Percentiles rank a stretch among this genome's conserved stretches.
These are phyloP conservation scores for Agapetus fuscipes DNA, from an alignment of 2,888 invertebrate genomes.

Conservation along the genomic window DNA sequence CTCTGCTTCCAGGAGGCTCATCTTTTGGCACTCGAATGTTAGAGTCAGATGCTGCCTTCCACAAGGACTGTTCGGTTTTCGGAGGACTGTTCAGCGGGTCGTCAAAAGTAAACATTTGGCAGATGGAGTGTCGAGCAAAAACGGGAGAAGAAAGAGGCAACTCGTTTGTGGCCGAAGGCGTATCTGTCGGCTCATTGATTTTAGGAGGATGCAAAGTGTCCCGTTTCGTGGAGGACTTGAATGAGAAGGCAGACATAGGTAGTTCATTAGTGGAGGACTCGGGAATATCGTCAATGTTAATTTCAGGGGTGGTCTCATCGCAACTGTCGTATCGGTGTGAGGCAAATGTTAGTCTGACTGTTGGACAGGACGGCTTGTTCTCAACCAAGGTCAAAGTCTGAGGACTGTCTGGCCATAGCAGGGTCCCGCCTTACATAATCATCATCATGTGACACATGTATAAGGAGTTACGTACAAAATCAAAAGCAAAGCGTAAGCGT, in stretches of 20 bases:
- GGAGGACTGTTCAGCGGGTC: slow-evolving; percentile 26
- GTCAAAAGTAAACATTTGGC: not conserved
- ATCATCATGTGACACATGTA: not conserved
- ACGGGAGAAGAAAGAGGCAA: slow-evolving; percentile 29
- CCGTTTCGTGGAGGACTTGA: slow-evolving; percentile 31
- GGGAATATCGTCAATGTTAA: slow-evolving; percentile 35
- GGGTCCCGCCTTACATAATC: not conserved
- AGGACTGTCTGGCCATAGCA: too few relatives aligned
- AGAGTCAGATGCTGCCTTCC: slow-evolving; percentile 11
- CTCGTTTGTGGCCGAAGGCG: slow-evolving; percentile 36
- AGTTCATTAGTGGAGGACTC: slow-evolving; percentile 60
- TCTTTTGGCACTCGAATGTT: slow-evolving; percentile 6
- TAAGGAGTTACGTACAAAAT: not conserved
- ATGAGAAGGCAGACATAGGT: slow-evolving; percentile 52
- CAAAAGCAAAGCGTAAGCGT: not conserved
- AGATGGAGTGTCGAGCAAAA: slow-evolving; percentile 20
- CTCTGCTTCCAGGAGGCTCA: not conserved
- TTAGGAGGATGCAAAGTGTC: slow-evolving; percentile 32
- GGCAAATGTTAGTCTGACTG: slow-evolving; percentile 25
- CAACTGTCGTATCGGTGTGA: slow-evolving; percentile 29
- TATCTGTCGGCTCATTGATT: slow-evolving; percentile 33
- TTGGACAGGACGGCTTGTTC: slow-evolving; percentile 17
- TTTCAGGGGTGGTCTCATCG: slow-evolving; percentile 30
- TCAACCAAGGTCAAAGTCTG: not conserved
- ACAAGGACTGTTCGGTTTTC: not conserved